Percentiles rank a stretch among this genome's conserved stretches.
phyloP scores from a whole-genome alignment of 2,888 invertebrate genomes.

The Plusia festucae region DNA sequence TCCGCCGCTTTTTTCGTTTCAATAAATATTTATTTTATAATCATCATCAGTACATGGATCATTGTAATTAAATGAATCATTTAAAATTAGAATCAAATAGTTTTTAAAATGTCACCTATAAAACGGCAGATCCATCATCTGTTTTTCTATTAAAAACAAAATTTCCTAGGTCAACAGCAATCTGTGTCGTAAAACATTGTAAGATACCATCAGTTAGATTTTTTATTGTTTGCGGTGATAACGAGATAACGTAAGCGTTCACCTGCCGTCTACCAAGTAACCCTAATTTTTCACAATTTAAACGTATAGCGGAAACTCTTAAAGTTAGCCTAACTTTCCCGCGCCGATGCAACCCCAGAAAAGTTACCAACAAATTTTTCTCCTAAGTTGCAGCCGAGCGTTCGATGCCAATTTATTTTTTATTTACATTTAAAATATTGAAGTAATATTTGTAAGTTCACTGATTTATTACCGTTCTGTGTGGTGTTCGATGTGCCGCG shows the following conservation, averaged over 20 bases:
- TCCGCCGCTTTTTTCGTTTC: no score
- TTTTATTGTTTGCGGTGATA: conserved; percentile 76
- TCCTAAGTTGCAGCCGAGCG: conserved; percentile 50
- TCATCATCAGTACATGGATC: no score
- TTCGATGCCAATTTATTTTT: conserved; percentile 54
- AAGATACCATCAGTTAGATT: conserved; percentile 66
- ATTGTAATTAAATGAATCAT: no score
- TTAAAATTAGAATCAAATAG: no score
- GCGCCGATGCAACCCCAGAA: conserved; percentile 54
- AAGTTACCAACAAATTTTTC: conserved; percentile 63
- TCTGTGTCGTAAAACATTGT: conserved; percentile 50
- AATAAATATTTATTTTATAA: no score
- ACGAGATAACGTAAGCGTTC: conserved; percentile 65
- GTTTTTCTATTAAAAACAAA: not conserved
- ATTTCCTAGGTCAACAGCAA: conserved; percentile 42
- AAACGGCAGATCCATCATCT: no score
- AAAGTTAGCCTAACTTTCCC: conserved; percentile 49
- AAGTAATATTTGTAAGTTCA: conserved; percentile 48
- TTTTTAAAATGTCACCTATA: no score
- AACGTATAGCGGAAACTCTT: conserved; percentile 40
- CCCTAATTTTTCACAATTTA: conserved; percentile 52
- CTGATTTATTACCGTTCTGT: conserved; percentile 59
- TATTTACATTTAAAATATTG: conserved; percentile 38
- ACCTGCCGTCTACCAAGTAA: conserved; percentile 56
- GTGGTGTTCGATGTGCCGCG: conserved; percentile 76